Base-by-base conservation (phyloP, 2,113 vertebrate genomes). In the Cricetomys ansorgei region DNA sequence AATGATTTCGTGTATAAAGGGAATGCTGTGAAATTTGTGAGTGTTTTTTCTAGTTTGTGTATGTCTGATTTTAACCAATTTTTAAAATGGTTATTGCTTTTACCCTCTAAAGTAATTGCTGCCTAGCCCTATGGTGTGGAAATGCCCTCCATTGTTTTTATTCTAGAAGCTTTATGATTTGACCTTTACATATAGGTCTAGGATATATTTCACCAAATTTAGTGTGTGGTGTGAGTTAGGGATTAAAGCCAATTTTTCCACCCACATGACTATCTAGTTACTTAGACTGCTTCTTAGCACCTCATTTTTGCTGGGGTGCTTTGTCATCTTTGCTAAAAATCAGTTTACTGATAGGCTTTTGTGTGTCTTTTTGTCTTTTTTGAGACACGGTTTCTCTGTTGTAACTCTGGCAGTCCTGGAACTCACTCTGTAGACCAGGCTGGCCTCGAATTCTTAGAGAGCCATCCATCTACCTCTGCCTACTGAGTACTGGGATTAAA, bases 81-180 rank as follows among this genome's bases (percentile, higher is more conserved):
- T 84, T 25, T 55, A 88, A 48, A n/a, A 45, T 64, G 29, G 12
- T 86, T 92, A 29, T 40, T 93, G 55, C 12, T 62, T 95, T 94
- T 92, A 59, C 64, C 64, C 69, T 7, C 19, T 17, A 45, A 90
- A 84, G 76, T 76, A 43, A 85, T 62, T n/a, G 7, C 88, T 88
- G 70, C 73, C 57, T 96, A 9, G 75, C 45, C 11, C 25, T 76
- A 62, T 72, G 29, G 45, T 40, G 31, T n/a, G 65, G 45, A 81
- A 83, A 92, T 81, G 43, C 0, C 43, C 55, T 69, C 16, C 3
- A 75, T 75, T 69, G 7, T n/a, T 45, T 57, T 97, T 53, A 69
- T 76, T 65, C 50, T 93, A 40, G 77, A 96, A 95, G 27, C 45
- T 94, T 64, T 67, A 65, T 87, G 31, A 34, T 84, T 92, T 77